Evolutionary conservation across 2,797 vertebrate species (phyloP).

Genomic region (Gephyroberyx darwinii): DNA sequence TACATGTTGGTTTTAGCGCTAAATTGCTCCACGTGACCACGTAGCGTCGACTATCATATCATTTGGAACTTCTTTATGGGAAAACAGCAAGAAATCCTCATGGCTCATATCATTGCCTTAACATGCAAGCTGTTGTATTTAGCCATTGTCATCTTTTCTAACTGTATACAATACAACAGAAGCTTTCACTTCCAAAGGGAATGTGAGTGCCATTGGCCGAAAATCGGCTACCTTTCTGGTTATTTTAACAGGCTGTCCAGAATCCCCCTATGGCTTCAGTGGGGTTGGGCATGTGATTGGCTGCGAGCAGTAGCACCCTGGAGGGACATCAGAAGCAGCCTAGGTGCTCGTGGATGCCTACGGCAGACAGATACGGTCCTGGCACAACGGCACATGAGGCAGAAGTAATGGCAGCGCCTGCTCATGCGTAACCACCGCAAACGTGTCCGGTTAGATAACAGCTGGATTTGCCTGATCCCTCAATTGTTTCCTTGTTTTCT

Average conservation of each 20-base stretch:
- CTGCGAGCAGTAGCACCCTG: slow-evolving; percentile 22
- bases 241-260: neutral
- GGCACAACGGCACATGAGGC: slow-evolving; percentile 54
- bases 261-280: neutral
- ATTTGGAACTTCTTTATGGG: too few relatives aligned
- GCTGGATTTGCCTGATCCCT: slow-evolving; percentile 29
- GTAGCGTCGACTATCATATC: neutral
- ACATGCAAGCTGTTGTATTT: too few relatives aligned
- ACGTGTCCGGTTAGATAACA: slow-evolving; percentile 66
- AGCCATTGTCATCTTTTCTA: too few relatives aligned
- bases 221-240: neutral
- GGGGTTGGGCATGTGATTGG: slow-evolving; percentile 28
- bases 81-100: too few relatives aligned
- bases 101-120: too few relatives aligned
- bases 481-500: slow-evolving; percentile 63
- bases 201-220: neutral
- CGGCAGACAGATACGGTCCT: slow-evolving; percentile 33
- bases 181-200: neutral
- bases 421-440: slow-evolving; percentile 67
- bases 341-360: slow-evolving; percentile 41
- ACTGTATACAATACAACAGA: too few relatives aligned
- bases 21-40: neutral
- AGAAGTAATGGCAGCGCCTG: slow-evolving; percentile 60
- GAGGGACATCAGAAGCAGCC: slow-evolving; percentile 17
- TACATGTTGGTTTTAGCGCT: neutral